Conservation (phyloP, 2,797 vertebrate species). For the Pantherophis vulpinus region DNA sequence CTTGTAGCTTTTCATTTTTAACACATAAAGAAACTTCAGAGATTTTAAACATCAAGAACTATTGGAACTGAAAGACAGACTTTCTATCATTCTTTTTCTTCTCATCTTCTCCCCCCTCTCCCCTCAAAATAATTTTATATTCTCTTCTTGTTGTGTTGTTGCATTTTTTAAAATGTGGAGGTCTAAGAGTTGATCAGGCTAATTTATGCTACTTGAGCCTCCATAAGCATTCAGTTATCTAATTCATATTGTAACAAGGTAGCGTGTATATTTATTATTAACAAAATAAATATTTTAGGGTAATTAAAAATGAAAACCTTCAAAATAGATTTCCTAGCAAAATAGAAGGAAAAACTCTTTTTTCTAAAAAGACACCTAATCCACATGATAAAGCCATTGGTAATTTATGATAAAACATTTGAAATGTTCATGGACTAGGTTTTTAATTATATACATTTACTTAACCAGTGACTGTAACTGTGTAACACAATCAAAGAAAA, state of each 20-base stretch:
- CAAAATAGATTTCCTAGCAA: not conserved
- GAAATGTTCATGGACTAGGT: not conserved
- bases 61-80: conserved; percentile 67
- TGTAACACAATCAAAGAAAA: not conserved
- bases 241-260: conserved; percentile 47
- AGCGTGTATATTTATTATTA: conserved; percentile 43
- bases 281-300: conserved; percentile 42
- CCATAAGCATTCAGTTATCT: conserved; percentile 43
- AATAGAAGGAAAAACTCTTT: not conserved
- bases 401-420: not conserved
- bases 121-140: conserved; percentile 59
- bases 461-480: not conserved
- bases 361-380: not conserved
- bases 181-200: conserved; percentile 52
- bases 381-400: not conserved
- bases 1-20: conserved; percentile 74
- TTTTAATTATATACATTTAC: not conserved
- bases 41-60: conserved; percentile 74
- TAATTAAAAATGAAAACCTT: conserved; percentile 36
- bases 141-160: conserved; percentile 56
- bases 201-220: conserved; percentile 29
- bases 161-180: conserved; percentile 23
- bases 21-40: conserved; percentile 74
- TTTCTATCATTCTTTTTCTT: conserved; percentile 54
- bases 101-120: conserved; percentile 40